Evolutionary conservation across 23 tunicate species (phyloP).

Genomic region (Trididemnum miniatum): DNA sequence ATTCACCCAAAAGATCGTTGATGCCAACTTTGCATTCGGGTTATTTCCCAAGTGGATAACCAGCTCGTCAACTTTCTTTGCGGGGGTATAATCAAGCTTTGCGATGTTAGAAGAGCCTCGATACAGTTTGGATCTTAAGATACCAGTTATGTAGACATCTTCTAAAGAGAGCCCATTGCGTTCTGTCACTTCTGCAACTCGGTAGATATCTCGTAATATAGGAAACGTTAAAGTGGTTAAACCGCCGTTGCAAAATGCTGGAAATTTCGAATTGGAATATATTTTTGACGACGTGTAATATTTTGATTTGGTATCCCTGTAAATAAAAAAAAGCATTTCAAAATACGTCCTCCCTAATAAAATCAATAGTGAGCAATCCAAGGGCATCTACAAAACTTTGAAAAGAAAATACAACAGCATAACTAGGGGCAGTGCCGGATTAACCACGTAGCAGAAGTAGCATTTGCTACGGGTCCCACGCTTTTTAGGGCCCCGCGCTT

Average conservation of each 20-base stretch:
- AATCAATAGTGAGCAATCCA: no score
- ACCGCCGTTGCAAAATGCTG: slow-evolving; percentile 83
- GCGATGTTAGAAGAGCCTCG: background rate
- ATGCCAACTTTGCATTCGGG: background rate
- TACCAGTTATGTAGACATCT: slow-evolving; percentile 73
- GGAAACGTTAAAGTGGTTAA: slow-evolving; percentile 39
- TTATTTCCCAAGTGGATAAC: slow-evolving; percentile 11
- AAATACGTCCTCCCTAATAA: background rate
- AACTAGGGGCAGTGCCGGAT: no score
- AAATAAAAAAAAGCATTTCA: background rate
- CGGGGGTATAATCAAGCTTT: background rate
- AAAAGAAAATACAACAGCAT: no score
- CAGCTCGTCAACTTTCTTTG: background rate
- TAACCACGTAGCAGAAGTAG: no score
- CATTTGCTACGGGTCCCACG: no score
- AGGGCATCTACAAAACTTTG: no score
- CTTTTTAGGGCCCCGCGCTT: no score
- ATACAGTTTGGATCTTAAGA: slow-evolving; percentile 25
- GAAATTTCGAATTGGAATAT: slow-evolving; percentile 40
- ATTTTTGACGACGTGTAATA: slow-evolving; percentile 41
- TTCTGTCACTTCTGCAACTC: slow-evolving; percentile 47
- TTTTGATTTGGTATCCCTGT: slow-evolving; percentile 51
- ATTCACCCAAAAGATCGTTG: background rate
- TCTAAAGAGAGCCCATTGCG: slow-evolving; percentile 59
- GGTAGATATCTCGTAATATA: slow-evolving; percentile 48